Evolutionary conservation across 1,140 invertebrate species (phyloP), one percentile per base, ranked within the genome.

Genomic region (Cryptotermes secundus): DNA sequence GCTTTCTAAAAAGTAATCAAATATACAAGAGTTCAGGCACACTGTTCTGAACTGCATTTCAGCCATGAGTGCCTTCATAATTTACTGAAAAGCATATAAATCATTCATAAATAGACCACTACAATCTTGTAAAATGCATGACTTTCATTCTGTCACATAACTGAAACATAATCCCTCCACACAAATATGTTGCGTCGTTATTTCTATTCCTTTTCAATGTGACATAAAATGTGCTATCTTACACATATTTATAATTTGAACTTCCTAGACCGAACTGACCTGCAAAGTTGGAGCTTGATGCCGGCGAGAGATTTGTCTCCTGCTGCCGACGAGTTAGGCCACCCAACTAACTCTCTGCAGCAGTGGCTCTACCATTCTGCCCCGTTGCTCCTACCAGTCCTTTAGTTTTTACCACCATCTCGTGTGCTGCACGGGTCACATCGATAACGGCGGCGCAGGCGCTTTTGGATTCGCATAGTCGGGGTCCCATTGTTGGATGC

Each of bases 341-440:
- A 72, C 59, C 59, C 59, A 72, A 72, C 59, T 72, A 72, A 72
- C 59, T 31, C 16, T 22, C 45, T 3, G 45, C 16, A 22, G 45
- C 45, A 49, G 45, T 49, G 45, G 45, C 45, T 19, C 59, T 72
- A 31, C 59, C 59, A 72, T 72, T 12, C 59, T 31, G 26, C 31
- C 7, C 26, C 26, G 59, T 72, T 72, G 59, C 59, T 24, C 7
- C 53, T 26, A 26, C 53, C 53, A 3, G 53, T 59, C 59, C 59
- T 72, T 72, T 72, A 72, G 59, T 72, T 72, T 72, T 72, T 72
- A 72, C 59, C 59, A 26, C 59, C 59, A 72, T 72, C 59, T n/a
- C 59, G 59, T 72, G 59, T 72, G 59, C 59, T 72, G 26, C 31
- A 26, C 59, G 26, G 59, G 59, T 72, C 59, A 72, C 59, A 72